phyloP scores from a whole-genome alignment of 1,140 invertebrate genomes.

The Dendroctonus valens region DNA sequence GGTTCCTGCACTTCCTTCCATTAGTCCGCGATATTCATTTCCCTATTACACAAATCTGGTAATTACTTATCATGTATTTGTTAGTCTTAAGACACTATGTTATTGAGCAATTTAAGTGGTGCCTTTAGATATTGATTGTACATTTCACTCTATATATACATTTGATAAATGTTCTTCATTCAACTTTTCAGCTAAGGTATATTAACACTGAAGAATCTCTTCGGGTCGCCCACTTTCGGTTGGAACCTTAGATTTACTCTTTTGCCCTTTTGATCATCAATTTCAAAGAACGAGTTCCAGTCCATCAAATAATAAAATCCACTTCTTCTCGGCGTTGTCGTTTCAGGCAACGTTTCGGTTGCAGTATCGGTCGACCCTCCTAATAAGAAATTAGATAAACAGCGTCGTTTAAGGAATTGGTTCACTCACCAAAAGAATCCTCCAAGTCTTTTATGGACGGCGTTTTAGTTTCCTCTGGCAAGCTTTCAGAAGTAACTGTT shows the following conservation, averaged over 20 bases:
- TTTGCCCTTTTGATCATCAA: slow-evolving; percentile 71
- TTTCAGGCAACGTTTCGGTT: slow-evolving; percentile 29
- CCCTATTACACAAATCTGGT: too few species aligned
- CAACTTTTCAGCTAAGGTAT: slow-evolving; percentile 15
- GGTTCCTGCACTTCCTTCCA: too few species aligned
- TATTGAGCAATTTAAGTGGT: too few species aligned
- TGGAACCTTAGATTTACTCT: slow-evolving; percentile 75
- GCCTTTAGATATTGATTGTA: too few species aligned
- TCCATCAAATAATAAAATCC: slow-evolving; percentile 81
- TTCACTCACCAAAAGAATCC: slow-evolving; percentile 68
- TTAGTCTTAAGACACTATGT: too few species aligned
- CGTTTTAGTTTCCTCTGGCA: slow-evolving; percentile 44
- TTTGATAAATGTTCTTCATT: too few species aligned
- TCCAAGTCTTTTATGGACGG: slow-evolving; percentile 66
- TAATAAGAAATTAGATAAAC: slow-evolving; percentile 12
- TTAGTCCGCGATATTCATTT: too few species aligned
- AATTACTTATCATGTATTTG: too few species aligned
- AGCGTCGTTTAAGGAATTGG: neutral
- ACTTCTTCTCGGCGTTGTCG: slow-evolving; percentile 60
- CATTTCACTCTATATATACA: too few species aligned
- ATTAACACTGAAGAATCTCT: slow-evolving; percentile 68
- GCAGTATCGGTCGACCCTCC: slow-evolving; percentile 11
- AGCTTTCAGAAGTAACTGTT: slow-evolving; percentile 45
- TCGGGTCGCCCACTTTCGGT: slow-evolving; percentile 75
- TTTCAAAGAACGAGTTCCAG: slow-evolving; percentile 81